Evolutionary conservation across 2,888 invertebrate genomes (phyloP).

Genomic region (Nomada fabriciana): DNA sequence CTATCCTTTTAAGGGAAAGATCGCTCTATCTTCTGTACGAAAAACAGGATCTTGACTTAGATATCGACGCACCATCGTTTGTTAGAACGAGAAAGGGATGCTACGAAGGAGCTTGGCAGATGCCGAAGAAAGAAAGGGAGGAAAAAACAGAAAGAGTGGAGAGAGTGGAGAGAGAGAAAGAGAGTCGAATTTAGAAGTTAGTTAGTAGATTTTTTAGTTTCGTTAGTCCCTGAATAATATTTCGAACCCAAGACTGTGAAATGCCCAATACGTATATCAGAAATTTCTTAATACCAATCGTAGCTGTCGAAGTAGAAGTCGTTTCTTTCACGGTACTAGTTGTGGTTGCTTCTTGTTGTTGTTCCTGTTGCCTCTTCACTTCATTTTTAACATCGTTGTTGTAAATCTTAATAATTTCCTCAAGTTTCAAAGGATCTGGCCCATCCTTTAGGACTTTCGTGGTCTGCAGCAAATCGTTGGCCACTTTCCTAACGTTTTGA

Average conservation of each 20-base stretch:
- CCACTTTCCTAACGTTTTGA: slow-evolving; percentile 76
- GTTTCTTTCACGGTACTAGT: slow-evolving; percentile 2
- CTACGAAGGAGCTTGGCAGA: neutral
- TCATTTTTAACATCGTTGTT: slow-evolving; percentile 81
- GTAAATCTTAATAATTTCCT: slow-evolving; percentile 79
- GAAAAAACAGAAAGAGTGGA: neutral
- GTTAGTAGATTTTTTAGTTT: slow-evolving; percentile 73
- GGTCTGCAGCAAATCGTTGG: slow-evolving; percentile 75
- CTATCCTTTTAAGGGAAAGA: slow-evolving; percentile 25
- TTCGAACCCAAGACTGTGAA: slow-evolving; percentile 74
- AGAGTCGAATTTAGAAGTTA: slow-evolving; percentile 67
- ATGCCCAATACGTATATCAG: slow-evolving; percentile 75
- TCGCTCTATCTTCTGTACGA: slow-evolving; percentile 17
- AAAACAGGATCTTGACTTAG: slow-evolving; percentile 4
- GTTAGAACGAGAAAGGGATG: slow-evolving; percentile 8
- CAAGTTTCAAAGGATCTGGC: slow-evolving; percentile 80
- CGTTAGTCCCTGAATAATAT: slow-evolving; percentile 75
- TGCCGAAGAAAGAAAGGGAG: neutral
- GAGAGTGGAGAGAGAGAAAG: neutral
- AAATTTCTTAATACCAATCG: slow-evolving; percentile 80
- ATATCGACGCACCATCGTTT: neutral
- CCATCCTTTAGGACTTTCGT: slow-evolving; percentile 78
- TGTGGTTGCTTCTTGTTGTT: slow-evolving; percentile 44
- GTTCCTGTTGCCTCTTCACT: slow-evolving; percentile 80
- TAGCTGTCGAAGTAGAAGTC: slow-evolving; percentile 48